Conservation (phyloP, 2,113 vertebrate genomes). For the Syrmaticus mikado region DNA sequence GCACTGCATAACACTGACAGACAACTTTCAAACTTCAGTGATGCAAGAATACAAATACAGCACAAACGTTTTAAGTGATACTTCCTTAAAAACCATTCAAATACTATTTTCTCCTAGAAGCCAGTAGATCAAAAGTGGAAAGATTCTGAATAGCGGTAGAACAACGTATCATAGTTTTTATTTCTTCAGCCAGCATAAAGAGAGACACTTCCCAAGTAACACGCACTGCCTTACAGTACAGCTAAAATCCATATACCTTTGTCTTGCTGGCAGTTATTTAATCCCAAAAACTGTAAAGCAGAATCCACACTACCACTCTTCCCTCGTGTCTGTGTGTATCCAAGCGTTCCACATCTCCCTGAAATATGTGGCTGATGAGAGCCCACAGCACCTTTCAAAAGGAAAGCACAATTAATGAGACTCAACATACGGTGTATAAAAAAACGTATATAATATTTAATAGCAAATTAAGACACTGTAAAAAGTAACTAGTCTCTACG, state of each 20-base stretch:
- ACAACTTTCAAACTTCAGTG: neutral
- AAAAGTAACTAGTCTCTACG: neutral
- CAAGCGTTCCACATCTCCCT: conserved; percentile 72
- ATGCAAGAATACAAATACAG: neutral
- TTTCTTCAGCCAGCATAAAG: neutral
- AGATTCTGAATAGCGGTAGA: neutral
- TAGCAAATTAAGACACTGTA: accelerated
- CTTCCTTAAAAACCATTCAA: neutral
- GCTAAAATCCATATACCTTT: conserved; percentile 76
- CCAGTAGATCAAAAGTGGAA: neutral
- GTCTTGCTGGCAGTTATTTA: conserved; percentile 73
- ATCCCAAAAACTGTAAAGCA: conserved; percentile 82
- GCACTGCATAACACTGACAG: neutral
- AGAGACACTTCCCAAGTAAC: neutral
- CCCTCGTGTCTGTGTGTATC: conserved; percentile 56
- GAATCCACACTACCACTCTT: conserved; percentile 88
- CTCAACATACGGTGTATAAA: accelerated
- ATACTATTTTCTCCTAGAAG: neutral
- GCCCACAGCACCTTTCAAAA: conserved; percentile 67
- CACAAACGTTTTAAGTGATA: neutral
- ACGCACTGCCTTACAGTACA: neutral
- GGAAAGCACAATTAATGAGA: neutral
- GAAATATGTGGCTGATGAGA: conserved; percentile 74
- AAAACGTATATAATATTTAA: accelerated
- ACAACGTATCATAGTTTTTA: accelerated